A percentile compares a stretch with the other conserved stretches of the same genome.
phyloP scores from a whole-genome alignment of 2,888 invertebrate species.

The Drosophila hamatofila region DNA sequence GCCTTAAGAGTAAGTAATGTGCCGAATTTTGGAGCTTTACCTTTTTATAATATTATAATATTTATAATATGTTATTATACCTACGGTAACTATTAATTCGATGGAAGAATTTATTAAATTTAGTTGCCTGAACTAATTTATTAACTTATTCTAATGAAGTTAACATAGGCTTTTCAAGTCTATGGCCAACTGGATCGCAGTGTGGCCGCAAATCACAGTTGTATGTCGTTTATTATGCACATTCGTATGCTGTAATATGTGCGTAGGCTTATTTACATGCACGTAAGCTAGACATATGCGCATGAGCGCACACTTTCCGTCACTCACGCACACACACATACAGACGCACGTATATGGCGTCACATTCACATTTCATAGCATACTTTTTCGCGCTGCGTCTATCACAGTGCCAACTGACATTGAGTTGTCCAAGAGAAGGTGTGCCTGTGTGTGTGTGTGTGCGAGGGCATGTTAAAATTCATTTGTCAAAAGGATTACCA shows the following conservation, averaged over 20 bases:
- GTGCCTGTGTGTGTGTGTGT: constrained; percentile 30
- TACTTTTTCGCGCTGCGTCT: constrained; percentile 64
- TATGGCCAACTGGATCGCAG: not conserved
- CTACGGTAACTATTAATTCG: not conserved
- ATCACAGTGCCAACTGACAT: constrained; percentile 38
- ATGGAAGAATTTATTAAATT: not conserved
- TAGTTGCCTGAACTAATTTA: too few relatives aligned
- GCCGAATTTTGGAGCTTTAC: too few relatives aligned
- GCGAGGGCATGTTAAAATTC: constrained; percentile 72
- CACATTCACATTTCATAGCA: constrained; percentile 66
- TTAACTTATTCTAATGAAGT: not conserved
- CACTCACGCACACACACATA: not conserved
- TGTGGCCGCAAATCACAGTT: not conserved
- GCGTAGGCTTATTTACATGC: constrained; percentile 5
- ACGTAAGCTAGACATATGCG: constrained; percentile 29
- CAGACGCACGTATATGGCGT: constrained; percentile 5
- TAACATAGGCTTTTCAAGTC: not conserved
- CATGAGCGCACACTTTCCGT: constrained; percentile 23
- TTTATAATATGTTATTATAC: too few relatives aligned
- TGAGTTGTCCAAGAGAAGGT: constrained; percentile 49
- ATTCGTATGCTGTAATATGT: not conserved
- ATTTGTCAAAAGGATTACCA: constrained; percentile 82
- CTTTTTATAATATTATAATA: too few relatives aligned
- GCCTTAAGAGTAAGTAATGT: too few relatives aligned
- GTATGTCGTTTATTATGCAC: not conserved